A percentile compares a stretch with the other conserved stretches of the same genome.
Evolutionary conservation across 2,797 vertebrate genomes (phyloP).

Genomic region (Fistularia tabacaria): DNA sequence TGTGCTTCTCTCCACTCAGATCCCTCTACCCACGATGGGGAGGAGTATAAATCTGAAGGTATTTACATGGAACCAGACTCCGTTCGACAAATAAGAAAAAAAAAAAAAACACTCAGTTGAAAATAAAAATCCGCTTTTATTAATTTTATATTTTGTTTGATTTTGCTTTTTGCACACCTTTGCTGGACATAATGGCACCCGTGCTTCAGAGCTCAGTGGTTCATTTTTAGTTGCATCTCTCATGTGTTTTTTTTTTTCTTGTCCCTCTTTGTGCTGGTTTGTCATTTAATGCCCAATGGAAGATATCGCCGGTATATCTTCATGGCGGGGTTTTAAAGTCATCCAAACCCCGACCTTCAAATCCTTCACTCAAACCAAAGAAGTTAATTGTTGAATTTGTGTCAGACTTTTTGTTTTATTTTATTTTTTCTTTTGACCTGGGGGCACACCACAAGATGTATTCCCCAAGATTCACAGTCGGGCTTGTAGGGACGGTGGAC

Average conservation of each 20-base stretch:
- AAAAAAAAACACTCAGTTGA: conserved; percentile 22
- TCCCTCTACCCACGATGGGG: conserved; percentile 75
- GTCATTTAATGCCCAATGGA: background rate
- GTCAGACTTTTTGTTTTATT: no score
- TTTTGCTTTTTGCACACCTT: conserved; percentile 35
- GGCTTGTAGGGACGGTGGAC: no score
- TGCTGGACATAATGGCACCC: conserved; percentile 35
- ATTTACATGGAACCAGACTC: conserved; percentile 69
- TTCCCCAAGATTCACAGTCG: no score
- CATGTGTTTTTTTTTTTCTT: conserved; percentile 1
- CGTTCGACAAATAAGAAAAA: conserved; percentile 28
- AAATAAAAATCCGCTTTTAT: background rate
- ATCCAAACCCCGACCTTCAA: no score
- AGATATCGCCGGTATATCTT: no score
- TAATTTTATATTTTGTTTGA: no score
- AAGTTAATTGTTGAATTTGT: no score
- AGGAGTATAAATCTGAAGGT: conserved; percentile 80
- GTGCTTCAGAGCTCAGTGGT: conserved; percentile 38
- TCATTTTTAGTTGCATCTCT: conserved; percentile 39
- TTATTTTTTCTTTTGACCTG: no score
- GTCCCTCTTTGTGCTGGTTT: conserved; percentile 1
- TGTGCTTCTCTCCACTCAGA: conserved; percentile 76
- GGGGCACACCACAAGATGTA: no score
- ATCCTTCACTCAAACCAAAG: no score
- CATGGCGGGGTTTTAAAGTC: no score